A percentile compares a stretch with the other conserved stretches of the same genome.
Evolutionary conservation across 2,888 invertebrate species (phyloP).

Genomic region (Ptychoptera albimana): DNA sequence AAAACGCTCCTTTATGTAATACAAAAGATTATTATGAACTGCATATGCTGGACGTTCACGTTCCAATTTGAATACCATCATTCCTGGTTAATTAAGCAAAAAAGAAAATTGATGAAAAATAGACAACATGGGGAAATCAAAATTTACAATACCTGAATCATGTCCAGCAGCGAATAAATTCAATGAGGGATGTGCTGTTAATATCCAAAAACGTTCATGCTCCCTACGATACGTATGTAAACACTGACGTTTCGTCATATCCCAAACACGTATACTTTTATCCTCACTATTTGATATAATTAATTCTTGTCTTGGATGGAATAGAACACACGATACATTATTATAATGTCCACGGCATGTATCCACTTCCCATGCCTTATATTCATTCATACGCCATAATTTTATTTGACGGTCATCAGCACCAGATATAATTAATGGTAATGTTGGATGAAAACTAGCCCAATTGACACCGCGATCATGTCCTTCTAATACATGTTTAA

Average conservation of each 20-base stretch:
- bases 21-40: conserved; percentile 80
- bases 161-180: conserved; percentile 99
- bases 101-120: background rate
- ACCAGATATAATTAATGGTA: conserved; percentile 91
- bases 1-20: conserved; percentile 89
- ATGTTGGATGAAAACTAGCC: conserved; percentile 90
- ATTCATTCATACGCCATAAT: conserved; percentile 96
- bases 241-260: conserved; percentile 88
- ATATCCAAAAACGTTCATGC: conserved; percentile 94
- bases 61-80: conserved; percentile 54
- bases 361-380: conserved; percentile 99
- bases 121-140: background rate
- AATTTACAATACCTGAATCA: conserved; percentile 55
- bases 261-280: conserved; percentile 96
- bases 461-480: conserved; percentile 98
- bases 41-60: conserved; percentile 93
- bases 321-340: conserved; percentile 94
- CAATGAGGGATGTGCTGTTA: conserved; percentile 84
- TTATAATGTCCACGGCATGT: conserved; percentile 99
- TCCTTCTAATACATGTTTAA: conserved; percentile 79
- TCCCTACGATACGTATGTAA: conserved; percentile 87
- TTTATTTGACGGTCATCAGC: conserved; percentile 98
- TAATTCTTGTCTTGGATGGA: conserved; percentile 93
- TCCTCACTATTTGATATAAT: conserved; percentile 97
- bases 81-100: conserved; percentile 22